Evolutionary conservation across 2,113 vertebrate species (phyloP).

Genomic region (human): DNA sequence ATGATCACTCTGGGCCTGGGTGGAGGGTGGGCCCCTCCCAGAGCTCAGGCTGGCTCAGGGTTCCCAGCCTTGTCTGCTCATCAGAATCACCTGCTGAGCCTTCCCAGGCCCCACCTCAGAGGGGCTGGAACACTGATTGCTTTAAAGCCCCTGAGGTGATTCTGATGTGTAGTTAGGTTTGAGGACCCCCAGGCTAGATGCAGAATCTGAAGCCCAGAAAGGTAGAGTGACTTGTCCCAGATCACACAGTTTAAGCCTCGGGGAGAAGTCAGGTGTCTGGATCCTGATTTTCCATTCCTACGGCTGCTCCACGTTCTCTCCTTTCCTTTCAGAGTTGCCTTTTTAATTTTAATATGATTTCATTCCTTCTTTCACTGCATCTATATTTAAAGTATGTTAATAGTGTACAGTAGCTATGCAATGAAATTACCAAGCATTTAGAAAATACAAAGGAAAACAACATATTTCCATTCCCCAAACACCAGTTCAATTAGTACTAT

Average conservation of each 20-base stretch:
- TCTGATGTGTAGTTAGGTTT: background rate
- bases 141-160: background rate
- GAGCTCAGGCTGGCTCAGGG: background rate
- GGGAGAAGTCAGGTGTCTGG: background rate
- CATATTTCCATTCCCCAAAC: background rate
- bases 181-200: background rate
- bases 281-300: background rate
- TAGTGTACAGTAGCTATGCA: background rate
- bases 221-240: background rate
- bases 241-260: background rate
- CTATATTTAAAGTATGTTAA: background rate
- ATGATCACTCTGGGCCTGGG: background rate
- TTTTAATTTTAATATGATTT: background rate
- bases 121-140: background rate
- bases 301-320: background rate
- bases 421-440: background rate
- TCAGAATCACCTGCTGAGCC: background rate
- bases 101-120: background rate
- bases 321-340: background rate
- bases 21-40: background rate
- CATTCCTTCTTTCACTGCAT: background rate
- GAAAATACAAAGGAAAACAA: background rate
- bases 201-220: conserved; percentile 5
- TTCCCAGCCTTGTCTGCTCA: background rate
- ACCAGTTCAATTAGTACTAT: background rate